Percentiles rank a stretch among this genome's conserved stretches.
Evolutionary conservation across 2,888 invertebrate species (phyloP).

Genomic region (Drosophila vallismaia): DNA sequence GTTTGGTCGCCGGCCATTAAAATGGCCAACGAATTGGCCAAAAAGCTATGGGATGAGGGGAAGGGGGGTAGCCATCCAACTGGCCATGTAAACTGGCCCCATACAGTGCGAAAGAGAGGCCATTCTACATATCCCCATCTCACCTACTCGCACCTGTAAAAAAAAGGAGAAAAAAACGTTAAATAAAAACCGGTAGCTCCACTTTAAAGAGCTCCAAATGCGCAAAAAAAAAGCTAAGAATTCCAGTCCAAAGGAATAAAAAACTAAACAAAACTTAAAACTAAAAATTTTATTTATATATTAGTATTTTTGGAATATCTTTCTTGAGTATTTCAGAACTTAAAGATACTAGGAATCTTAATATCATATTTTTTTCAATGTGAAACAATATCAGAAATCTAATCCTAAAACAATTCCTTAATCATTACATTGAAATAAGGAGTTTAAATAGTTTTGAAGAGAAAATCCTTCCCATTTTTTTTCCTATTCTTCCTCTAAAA

Average conservation of each 20-base stretch:
- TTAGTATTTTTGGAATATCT: no score
- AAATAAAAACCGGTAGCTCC: conserved; percentile 71
- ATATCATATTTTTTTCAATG: no score
- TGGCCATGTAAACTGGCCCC: conserved; percentile 60
- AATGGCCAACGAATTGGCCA: conserved; percentile 74
- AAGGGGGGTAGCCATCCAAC: conserved; percentile 30
- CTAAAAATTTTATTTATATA: no score
- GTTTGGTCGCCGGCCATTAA: conserved; percentile 70
- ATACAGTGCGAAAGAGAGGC: conserved; percentile 15
- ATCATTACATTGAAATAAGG: no score
- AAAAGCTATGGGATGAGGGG: conserved; percentile 9
- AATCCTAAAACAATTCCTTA: no score
- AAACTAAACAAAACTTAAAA: no score
- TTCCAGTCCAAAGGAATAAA: background rate
- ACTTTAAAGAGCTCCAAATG: conserved; percentile 58
- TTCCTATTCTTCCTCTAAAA: background rate
- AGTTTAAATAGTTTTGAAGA: no score
- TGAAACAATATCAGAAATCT: no score
- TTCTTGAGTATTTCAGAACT: no score
- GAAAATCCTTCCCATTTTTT: background rate
- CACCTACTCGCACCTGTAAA: background rate
- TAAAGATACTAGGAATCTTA: no score
- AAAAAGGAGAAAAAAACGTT: conserved; percentile 3
- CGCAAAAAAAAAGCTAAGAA: conserved; percentile 13
- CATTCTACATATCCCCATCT: background rate